These are phyloP conservation scores for Drosophila cognata DNA, from an alignment of 2,888 invertebrate genomes.

Conservation along the genomic window DNA sequence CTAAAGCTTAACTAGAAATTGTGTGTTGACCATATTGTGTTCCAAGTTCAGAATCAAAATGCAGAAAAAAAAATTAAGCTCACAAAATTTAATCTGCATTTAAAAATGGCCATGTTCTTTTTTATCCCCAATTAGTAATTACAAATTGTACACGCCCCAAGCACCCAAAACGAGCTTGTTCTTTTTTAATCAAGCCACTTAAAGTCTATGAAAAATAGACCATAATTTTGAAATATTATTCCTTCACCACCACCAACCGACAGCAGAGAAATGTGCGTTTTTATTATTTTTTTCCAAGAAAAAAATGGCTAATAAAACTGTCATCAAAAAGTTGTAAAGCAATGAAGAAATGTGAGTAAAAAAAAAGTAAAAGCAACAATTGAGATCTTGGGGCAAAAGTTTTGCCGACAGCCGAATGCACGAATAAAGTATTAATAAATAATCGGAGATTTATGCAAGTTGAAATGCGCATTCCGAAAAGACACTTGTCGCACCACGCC, in stretches of 20 bases:
- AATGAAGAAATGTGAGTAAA: conserved; percentile 70
- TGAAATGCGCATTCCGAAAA: conserved; percentile 47
- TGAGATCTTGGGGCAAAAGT: conserved; percentile 56
- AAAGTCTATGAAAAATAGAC: conserved; percentile 51
- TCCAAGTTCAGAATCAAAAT: not conserved
- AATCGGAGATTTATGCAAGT: conserved; percentile 54
- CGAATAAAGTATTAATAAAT: conserved; percentile 54
- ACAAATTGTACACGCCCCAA: conserved; percentile 27
- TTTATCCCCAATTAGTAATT: conserved; percentile 31
- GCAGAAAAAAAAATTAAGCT: not conserved
- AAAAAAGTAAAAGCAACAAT: conserved; percentile 40
- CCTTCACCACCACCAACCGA: not conserved
- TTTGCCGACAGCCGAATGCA: conserved; percentile 55
- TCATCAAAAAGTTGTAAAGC: conserved; percentile 80
- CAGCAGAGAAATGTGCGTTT: conserved; percentile 46
- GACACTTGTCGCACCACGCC: conserved; percentile 16
- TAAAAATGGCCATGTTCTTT: conserved; percentile 2
- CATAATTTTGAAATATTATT: conserved; percentile 49
- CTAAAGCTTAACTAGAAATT: not conserved
- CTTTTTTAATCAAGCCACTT: conserved; percentile 46
- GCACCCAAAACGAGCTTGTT: not conserved
- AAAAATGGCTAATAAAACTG: conserved; percentile 76
- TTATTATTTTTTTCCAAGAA: conserved; percentile 28
- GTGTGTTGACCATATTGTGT: not conserved
- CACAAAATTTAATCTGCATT: not conserved